Percentiles rank a stretch among this genome's conserved stretches.
These are phyloP conservation scores for Petrolisthes cinctipes DNA, from an alignment of 2,888 invertebrate species.

Conservation along the genomic window DNA sequence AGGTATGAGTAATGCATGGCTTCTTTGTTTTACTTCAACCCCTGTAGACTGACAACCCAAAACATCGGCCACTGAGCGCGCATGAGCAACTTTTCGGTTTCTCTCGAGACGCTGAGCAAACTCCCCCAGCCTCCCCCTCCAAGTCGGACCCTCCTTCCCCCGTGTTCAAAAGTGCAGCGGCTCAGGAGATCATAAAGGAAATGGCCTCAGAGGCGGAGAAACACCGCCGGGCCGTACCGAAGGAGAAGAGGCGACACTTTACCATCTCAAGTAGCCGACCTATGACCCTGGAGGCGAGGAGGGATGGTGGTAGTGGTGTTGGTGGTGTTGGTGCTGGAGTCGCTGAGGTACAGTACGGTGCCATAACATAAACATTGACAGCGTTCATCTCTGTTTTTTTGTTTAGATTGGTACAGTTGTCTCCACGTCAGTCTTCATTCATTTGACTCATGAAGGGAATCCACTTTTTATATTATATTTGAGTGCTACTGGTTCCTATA, in stretches of 20 bases:
- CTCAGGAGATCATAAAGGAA: conserved; percentile 87
- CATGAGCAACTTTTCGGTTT: conserved; percentile 69
- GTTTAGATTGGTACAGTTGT: too few species aligned
- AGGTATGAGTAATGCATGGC: conserved; percentile 52
- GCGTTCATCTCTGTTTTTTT: too few species aligned
- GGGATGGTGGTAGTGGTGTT: conserved; percentile 41
- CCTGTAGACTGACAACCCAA: conserved; percentile 57
- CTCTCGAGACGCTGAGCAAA: conserved; percentile 66
- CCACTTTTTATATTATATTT: too few species aligned
- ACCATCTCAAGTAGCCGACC: conserved; percentile 80
- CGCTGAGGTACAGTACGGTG: not conserved
- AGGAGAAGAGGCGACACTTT: conserved; percentile 86
- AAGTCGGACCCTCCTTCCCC: conserved; percentile 75
- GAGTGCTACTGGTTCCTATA: too few species aligned
- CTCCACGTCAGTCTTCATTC: too few species aligned
- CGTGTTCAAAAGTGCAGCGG: conserved; percentile 88
- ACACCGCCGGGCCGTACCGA: conserved; percentile 78
- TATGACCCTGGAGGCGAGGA: conserved; percentile 66
- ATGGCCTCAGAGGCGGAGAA: conserved; percentile 70
- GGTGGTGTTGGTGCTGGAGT: conserved; percentile 13
- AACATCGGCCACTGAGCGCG: conserved; percentile 67
- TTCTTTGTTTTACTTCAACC: conserved; percentile 39
- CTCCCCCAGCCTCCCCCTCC: conserved; percentile 67
- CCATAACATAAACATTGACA: too few species aligned
- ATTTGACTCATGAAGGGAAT: too few species aligned